phyloP scores from a whole-genome alignment of 2,113 vertebrate genomes.

The Ciconia boyciana region DNA sequence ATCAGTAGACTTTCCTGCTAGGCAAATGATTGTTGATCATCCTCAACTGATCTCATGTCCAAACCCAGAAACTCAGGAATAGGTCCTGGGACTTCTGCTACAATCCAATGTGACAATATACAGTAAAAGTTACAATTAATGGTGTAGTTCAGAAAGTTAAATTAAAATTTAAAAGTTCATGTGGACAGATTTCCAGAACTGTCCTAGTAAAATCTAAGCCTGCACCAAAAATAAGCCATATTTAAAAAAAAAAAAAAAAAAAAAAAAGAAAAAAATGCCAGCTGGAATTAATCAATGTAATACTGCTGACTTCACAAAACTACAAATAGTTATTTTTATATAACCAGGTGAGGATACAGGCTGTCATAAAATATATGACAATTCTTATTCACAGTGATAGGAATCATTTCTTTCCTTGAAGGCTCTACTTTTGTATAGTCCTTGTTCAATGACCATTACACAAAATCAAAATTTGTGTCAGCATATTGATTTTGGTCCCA shows the following conservation, averaged over 20 bases:
- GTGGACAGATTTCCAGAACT: background rate
- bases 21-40: background rate
- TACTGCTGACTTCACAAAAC: conserved; percentile 25
- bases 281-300: background rate
- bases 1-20: background rate
- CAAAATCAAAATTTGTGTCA: background rate
- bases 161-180: background rate
- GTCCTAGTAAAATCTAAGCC: background rate
- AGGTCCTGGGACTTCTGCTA: background rate
- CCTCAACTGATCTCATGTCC: background rate
- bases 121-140: background rate
- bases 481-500: background rate
- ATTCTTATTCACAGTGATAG: background rate
- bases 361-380: background rate
- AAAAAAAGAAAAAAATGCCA: background rate
- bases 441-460: background rate
- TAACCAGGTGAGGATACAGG: background rate
- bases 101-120: background rate
- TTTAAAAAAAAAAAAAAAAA: background rate
- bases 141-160: background rate
- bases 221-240: background rate
- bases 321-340: background rate
- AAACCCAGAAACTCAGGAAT: background rate
- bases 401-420: background rate
- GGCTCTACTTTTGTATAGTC: background rate